Conservation (phyloP, 2,113 vertebrate genomes). For the Gallinago paraguaiae region DNA sequence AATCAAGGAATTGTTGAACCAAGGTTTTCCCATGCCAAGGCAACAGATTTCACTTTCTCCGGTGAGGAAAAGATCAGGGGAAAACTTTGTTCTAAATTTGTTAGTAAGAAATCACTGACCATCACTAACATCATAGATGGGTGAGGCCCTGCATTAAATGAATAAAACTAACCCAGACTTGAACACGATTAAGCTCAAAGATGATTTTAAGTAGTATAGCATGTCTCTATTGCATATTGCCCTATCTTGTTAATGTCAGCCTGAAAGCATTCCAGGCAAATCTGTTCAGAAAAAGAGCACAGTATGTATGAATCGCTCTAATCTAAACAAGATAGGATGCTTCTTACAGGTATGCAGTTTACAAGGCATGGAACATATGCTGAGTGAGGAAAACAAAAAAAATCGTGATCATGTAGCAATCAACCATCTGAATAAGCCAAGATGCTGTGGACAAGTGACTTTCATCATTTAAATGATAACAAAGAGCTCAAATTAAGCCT, state of each 20-base stretch:
- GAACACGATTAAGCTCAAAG: neutral
- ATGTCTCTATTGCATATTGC: neutral
- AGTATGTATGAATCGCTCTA: neutral
- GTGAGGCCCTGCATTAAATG: neutral
- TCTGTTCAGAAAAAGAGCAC: slow-evolving; percentile 53
- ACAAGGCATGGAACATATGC: slow-evolving; percentile 22
- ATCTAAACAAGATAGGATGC: slow-evolving; percentile 1
- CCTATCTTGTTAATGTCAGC: slow-evolving; percentile 5
- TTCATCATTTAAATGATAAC: neutral
- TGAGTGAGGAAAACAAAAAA: slow-evolving; percentile 25
- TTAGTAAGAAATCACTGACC: neutral
- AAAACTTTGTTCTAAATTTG: neutral
- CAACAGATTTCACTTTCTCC: neutral
- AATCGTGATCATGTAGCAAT: neutral
- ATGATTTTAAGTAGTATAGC: neutral
- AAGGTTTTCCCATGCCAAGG: neutral
- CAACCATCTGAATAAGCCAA: neutral
- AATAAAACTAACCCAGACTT: neutral
- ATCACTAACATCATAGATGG: neutral
- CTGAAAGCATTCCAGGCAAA: slow-evolving; percentile 31
- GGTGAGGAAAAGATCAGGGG: neutral
- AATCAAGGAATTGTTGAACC: neutral
- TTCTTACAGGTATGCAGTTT: slow-evolving; percentile 39
- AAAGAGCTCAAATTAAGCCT: neutral
- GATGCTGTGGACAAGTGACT: neutral